Evolutionary conservation across 2,888 invertebrate species (phyloP), one percentile per base, ranked within the genome.

Genomic region (Perdita meconis): DNA sequence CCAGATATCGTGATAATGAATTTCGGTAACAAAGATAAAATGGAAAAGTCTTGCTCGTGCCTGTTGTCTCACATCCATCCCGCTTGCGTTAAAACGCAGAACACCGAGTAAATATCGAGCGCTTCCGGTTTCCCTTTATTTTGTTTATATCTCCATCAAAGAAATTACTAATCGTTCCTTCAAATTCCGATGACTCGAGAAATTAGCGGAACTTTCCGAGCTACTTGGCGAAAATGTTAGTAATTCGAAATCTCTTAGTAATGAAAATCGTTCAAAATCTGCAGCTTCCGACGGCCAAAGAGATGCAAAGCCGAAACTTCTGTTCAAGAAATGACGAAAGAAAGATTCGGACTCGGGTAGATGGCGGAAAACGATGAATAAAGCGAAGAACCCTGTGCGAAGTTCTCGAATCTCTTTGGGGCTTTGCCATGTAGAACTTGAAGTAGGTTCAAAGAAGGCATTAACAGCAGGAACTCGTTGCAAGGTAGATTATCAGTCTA

Each of bases 191-290:
- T 59, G 50, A 60, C 56, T 42, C 55, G 19, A 77, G 69, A 75
- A 68, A 64, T 68, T 64, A 51, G 19, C 68, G 24, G 6, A 82
- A 82, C 59, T 82, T 80, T 50, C 60, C 65, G 24, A 63, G 56
- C 59, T 44, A 12, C 38, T 44, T 16, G 61, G 34, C 53, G 42
- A 56, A 64, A 51, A 69, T 82, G 72, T 66, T 44, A 67, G 44
- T 72, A 79, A n/a, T n/a, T n/a, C n/a, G n/a, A n/a, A n/a, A n/a
- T n/a, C n/a, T 51, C 66, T 78, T 79, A 69, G 70, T 75, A 81
- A 81, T 79, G 63, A 55, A 77, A 68, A 44, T 51, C 44, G 64
- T 53, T 67, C 42, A 34, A 38, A 53, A 68, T 56, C 63, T 30
- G 50, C 64, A 77, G 75, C 59, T 79, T 71, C 50, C 51, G 57